phyloP scores from a whole-genome alignment of 2,797 vertebrate genomes.

The Sebastes matsubarae region DNA sequence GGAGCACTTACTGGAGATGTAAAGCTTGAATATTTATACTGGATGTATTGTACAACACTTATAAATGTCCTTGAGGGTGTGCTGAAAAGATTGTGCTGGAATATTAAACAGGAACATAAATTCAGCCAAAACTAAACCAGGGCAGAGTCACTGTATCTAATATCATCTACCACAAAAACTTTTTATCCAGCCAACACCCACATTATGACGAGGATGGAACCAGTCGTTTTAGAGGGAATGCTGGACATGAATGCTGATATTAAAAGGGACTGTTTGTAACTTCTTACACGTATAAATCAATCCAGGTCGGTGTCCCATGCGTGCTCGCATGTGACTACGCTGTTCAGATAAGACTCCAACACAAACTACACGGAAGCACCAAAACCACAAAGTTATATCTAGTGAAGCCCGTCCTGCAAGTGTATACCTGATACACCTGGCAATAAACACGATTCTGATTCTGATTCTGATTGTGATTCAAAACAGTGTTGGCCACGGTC shows the following conservation, averaged over 20 bases:
- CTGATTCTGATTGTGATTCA: no score
- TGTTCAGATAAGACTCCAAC: no score
- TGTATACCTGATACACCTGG: no score
- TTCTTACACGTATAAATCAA: no score
- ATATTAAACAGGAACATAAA: conserved; percentile 45
- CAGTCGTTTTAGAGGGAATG: neutral
- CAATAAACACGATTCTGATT: no score
- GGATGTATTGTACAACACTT: conserved; percentile 10
- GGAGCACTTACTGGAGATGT: neutral
- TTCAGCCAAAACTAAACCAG: conserved; percentile 32
- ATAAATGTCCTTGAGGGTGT: conserved; percentile 14
- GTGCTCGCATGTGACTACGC: no score
- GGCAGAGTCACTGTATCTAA: conserved; percentile 13
- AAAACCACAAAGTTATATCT: no score
- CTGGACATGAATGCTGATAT: conserved; percentile 9
- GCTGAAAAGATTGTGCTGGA: conserved; percentile 14
- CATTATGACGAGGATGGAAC: neutral
- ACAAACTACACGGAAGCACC: no score
- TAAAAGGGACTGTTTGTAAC: no score
- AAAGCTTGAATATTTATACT: conserved; percentile 18
- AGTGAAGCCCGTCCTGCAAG: no score
- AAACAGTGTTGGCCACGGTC: no score
- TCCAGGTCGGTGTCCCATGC: no score
- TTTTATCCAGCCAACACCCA: neutral
- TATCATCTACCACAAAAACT: conserved; percentile 7